Conservation (phyloP, 2,797 vertebrate species). For the Sparus aurata region DNA sequence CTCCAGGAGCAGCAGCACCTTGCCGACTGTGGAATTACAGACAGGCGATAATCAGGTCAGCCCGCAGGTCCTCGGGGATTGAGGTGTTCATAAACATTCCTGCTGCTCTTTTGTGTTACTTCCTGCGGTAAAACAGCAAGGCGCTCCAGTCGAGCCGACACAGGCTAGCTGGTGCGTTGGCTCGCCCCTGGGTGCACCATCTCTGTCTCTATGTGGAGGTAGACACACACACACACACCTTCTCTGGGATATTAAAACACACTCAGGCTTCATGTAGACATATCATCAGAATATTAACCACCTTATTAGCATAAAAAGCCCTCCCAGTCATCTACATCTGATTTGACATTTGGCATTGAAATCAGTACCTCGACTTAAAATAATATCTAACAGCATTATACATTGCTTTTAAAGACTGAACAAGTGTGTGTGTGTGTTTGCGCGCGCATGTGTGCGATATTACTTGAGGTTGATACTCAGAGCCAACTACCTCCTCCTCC, state of each 20-base stretch:
- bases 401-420: slow-evolving; percentile 81
- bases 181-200: slow-evolving; percentile 80
- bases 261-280: slow-evolving; percentile 81
- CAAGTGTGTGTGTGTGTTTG: slow-evolving; percentile 52
- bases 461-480: slow-evolving; percentile 79
- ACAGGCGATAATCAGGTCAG: slow-evolving; percentile 88
- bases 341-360: slow-evolving; percentile 89
- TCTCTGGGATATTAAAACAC: slow-evolving; percentile 83
- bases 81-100: slow-evolving; percentile 89
- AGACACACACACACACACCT: slow-evolving; percentile 69
- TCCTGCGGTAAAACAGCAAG: slow-evolving; percentile 84
- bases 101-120: slow-evolving; percentile 85
- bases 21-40: slow-evolving; percentile 88
- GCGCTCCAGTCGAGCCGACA: slow-evolving; percentile 74
- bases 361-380: slow-evolving; percentile 82
- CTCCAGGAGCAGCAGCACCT: slow-evolving; percentile 81
- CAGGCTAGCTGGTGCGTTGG: slow-evolving; percentile 65
- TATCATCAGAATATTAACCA: slow-evolving; percentile 86
- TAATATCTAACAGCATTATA: slow-evolving; percentile 87
- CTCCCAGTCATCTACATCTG: slow-evolving; percentile 85
- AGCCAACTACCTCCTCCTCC: slow-evolving; percentile 83
- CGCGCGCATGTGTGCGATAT: slow-evolving; percentile 54
- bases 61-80: slow-evolving; percentile 82
- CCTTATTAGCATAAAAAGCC: slow-evolving; percentile 87
- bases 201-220: slow-evolving; percentile 67